Evolutionary conservation across 2,797 vertebrate genomes (phyloP), one percentile per base, ranked within the genome.

Genomic region (Merluccius polli): DNA sequence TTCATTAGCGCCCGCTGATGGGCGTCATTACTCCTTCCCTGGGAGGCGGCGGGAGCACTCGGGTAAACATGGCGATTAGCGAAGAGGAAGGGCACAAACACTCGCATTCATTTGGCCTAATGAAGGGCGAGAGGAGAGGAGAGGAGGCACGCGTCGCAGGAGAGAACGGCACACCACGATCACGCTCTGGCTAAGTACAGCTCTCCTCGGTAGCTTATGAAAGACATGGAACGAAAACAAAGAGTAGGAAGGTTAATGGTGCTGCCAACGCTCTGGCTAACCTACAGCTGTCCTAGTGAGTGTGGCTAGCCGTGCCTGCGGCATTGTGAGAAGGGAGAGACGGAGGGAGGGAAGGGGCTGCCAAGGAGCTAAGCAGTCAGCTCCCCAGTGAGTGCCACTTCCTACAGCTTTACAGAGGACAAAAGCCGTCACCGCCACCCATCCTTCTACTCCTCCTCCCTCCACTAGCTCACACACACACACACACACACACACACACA

Each of bases 21-120:
- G 86, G 83, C 85, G 83, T 88, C 88, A 90, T 93, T 90, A 89
- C 85, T 92, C 86, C 87, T 87, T 86, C 82, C 80, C 86, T 85
- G 89, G 59, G 90, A 89, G 85, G 84, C 85, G 86, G 83, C 71
- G 35, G 88, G 85, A 89, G 87, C 84, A 90, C 89, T 93, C 88
- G 87, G 87, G 90, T 92, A 93, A 92, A 91, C 91, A 90, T 82
- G 84, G 87, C 89, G 90, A 91, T 92, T 91, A 91, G 59, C 59
- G 59, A 89, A 69, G 88, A 84, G 86, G 85, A 90, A 82, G 87
- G 85, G 81, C 87, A 89, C 90, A 89, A 91, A 91, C 84, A 85
- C 83, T 81, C 88, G 84, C 86, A 89, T 91, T 88, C 91, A 93
- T 92, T 85, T 89, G 87, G 81, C 78, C 83, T 89, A 91, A 92